Conservation (phyloP, 2,888 invertebrate species). For the Eupithecia exiguata region DNA sequence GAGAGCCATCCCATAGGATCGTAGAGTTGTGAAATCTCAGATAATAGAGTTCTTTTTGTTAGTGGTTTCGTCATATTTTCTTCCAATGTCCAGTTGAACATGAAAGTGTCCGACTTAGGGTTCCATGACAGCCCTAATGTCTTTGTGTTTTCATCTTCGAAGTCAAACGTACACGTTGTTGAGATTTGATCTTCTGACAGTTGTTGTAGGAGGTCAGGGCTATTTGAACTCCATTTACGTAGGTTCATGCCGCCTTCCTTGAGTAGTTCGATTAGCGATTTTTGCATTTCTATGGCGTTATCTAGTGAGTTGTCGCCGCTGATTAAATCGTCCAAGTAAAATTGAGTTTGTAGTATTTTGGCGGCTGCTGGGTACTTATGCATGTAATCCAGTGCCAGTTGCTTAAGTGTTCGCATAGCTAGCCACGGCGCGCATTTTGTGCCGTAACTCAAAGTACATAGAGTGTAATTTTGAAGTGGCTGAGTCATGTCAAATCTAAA, state of each 20-base stretch:
- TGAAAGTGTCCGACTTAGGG: not conserved
- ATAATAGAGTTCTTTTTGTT: not conserved
- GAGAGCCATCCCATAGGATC: not conserved
- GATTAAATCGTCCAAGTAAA: not conserved
- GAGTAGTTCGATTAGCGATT: not conserved
- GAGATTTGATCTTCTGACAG: not conserved
- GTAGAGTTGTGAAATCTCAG: not conserved
- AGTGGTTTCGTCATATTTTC: not conserved
- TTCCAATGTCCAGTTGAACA: not conserved
- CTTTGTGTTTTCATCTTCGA: conserved; percentile 1
- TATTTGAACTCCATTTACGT: not conserved
- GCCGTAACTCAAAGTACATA: not conserved
- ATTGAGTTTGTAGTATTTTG: not conserved
- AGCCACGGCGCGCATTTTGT: not conserved
- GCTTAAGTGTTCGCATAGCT: not conserved
- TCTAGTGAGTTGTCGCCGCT: not conserved
- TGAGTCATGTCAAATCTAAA: not conserved
- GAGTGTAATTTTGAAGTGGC: not conserved
- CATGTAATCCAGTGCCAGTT: too few species aligned
- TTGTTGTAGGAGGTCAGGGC: not conserved
- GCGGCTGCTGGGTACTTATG: too few species aligned
- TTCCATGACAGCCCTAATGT: conserved; percentile 2
- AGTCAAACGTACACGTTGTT: not conserved
- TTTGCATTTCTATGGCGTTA: not conserved
- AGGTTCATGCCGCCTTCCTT: not conserved